Evolutionary conservation across 2,888 invertebrate species (phyloP).

Genomic region (Hesperia comma): DNA sequence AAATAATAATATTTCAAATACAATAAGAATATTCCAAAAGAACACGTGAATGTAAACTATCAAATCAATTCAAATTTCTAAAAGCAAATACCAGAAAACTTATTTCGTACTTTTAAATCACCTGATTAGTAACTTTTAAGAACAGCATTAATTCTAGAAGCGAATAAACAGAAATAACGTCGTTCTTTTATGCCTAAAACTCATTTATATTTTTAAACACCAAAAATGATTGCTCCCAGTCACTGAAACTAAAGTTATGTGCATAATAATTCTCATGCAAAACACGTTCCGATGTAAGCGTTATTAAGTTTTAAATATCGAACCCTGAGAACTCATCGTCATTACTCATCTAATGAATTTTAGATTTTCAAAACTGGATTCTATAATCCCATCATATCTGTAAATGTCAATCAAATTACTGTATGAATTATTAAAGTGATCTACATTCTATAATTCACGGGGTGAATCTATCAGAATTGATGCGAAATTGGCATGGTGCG

Average conservation of each 20-base stretch:
- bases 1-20: no score
- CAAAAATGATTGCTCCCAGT: background rate
- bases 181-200: no score
- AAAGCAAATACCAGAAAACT: no score
- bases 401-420: conserved; percentile 71
- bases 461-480: conserved; percentile 57
- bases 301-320: conserved; percentile 39
- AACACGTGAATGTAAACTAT: no score
- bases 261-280: background rate
- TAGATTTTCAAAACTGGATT: conserved; percentile 66
- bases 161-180: no score
- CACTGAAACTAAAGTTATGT: background rate
- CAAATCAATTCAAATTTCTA: no score
- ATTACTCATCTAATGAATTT: conserved; percentile 56
- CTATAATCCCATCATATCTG: conserved; percentile 52
- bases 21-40: no score
- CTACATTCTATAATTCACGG: conserved; percentile 52
- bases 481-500: conserved; percentile 65
- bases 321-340: conserved; percentile 41
- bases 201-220: background rate
- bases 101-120: no score
- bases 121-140: no score
- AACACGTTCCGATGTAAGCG: conserved; percentile 21
- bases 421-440: conserved; percentile 57
- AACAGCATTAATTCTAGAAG: no score